Evolutionary conservation across 2,113 vertebrate species (phyloP), one percentile per base, ranked within the genome.

Genomic region (Rissa tridactyla): DNA sequence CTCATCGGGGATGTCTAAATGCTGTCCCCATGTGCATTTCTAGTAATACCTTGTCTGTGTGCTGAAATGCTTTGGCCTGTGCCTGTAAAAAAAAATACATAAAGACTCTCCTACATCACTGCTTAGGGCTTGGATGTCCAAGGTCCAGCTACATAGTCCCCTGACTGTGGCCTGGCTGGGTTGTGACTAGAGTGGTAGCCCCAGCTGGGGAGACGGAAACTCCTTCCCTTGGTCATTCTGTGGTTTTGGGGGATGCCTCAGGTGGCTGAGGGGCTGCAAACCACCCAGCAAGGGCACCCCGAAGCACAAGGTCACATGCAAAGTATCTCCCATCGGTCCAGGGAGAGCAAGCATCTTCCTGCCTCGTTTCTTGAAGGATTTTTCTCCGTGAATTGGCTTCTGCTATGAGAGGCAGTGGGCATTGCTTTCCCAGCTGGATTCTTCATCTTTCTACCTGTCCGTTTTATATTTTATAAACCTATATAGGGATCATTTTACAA

Each of bases 401-500:
- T 94, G 64, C 64, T 62, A 72, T 52, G n/a, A 2, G 4, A 73
- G 62, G 30, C 75, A 70, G 17, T 30, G 34, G 82, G 58, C 83
- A 64, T 13, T 65, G 34, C 46, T 83, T 94, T 94, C 69, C 91
- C 77, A 80, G 71, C 34, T 92, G 90, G 70, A 71, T 87, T 90
- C 78, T 92, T 95, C 85, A 93, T 96, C 62, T 92, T 85, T 90
- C 77, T 90, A 82, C 92, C 95, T 88, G 87, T 86, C 88, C 47
- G 0, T 85, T 97, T 89, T 94, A 89, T 97, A 97, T 93, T 95
- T 97, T 94, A 96, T 96, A 96, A 96, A 91, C 82, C 84, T 96
- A 88, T 94, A 91, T 86, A 94, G 54, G 88, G 81, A 96, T 92
- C 87, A 95, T 96, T 97, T 97, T 96, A 95, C 70, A 95, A 84